A percentile compares a stretch with the other conserved stretches of the same genome.
Evolutionary conservation across 1,140 invertebrate genomes (phyloP).

Genomic region (Halyomorpha halys): DNA sequence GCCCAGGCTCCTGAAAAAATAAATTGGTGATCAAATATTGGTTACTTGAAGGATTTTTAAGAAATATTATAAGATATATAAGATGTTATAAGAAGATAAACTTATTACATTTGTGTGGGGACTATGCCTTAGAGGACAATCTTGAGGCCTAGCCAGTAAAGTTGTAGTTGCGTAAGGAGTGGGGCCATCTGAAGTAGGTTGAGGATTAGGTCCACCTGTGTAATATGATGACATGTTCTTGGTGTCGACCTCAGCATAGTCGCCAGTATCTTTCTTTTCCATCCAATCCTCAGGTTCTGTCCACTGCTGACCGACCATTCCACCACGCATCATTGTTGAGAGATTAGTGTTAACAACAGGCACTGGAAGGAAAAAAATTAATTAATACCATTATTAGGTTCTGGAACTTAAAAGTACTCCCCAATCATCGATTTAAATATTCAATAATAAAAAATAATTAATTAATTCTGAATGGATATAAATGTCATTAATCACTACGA

Average conservation of each 20-base stretch:
- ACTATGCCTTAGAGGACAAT: conserved; percentile 29
- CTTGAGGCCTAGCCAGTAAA: conserved; percentile 37
- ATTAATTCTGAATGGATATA: too few species aligned
- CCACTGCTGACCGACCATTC: conserved; percentile 56
- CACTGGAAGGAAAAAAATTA: conserved; percentile 22
- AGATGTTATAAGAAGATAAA: too few species aligned
- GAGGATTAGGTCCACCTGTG: conserved; percentile 47
- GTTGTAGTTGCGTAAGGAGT: conserved; percentile 77
- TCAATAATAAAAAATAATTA: too few species aligned
- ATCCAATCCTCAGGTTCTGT: conserved; percentile 63
- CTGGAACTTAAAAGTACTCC: too few species aligned
- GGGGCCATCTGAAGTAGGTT: conserved; percentile 46
- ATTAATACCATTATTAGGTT: too few species aligned
- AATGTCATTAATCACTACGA: too few species aligned
- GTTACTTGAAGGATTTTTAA: too few species aligned
- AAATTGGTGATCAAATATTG: too few species aligned
- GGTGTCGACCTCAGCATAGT: conserved; percentile 68
- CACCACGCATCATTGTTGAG: conserved; percentile 26
- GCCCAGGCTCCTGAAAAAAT: conserved; percentile 20
- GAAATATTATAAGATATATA: too few species aligned
- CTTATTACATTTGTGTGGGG: conserved; percentile 4
- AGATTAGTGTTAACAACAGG: conserved; percentile 32
- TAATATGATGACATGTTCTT: conserved; percentile 67
- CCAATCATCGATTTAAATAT: too few species aligned
- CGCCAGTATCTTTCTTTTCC: conserved; percentile 49